Percentiles rank a stretch among this genome's conserved stretches.
Conservation (phyloP, 2,888 invertebrate species). For the Anaspis maculata region DNA sequence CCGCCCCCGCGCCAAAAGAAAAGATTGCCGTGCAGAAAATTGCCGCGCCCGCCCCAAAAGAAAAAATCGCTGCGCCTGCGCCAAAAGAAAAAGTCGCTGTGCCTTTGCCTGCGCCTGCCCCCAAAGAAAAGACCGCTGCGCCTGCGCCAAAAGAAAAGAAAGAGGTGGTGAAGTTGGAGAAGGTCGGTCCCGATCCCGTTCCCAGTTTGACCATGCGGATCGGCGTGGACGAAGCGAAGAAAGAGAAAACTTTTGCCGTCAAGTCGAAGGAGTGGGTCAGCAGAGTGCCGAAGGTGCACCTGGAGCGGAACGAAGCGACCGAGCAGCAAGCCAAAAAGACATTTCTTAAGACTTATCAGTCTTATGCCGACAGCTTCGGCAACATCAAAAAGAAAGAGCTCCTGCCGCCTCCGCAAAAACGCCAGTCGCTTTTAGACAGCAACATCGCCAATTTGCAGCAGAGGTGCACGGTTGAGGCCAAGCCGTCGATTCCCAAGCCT, state of each 20-base stretch:
- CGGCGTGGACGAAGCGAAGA: neutral
- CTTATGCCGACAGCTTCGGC: conserved; percentile 25
- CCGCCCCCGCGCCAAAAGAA: conserved; percentile 1
- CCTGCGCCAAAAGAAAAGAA: conserved; percentile 10
- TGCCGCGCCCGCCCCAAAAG: conserved; percentile 16
- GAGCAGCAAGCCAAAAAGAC: conserved; percentile 31
- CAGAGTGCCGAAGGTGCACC: conserved; percentile 24
- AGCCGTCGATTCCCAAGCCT: conserved; percentile 13
- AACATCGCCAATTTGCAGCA: conserved; percentile 35
- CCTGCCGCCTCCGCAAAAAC: conserved; percentile 4
- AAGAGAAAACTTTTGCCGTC: neutral
- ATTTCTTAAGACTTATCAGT: conserved; percentile 34
- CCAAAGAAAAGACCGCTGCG: conserved; percentile 18
- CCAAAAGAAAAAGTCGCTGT: conserved; percentile 13
- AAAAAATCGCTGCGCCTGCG: conserved; percentile 12
- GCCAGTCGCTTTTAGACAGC: conserved; percentile 15
- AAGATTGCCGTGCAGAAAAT: too few species aligned
- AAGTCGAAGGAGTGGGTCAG: conserved; percentile 7
- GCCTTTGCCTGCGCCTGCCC: conserved; percentile 5
- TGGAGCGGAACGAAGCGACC: conserved; percentile 26
- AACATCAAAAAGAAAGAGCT: conserved; percentile 12
- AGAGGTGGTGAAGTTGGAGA: too few species aligned
- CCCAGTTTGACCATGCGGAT: too few species aligned
- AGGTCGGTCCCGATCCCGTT: too few species aligned
- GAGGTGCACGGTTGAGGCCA: conserved; percentile 32